Evolutionary conservation across 2,797 vertebrate genomes (phyloP).

Genomic region (Picus viridis): DNA sequence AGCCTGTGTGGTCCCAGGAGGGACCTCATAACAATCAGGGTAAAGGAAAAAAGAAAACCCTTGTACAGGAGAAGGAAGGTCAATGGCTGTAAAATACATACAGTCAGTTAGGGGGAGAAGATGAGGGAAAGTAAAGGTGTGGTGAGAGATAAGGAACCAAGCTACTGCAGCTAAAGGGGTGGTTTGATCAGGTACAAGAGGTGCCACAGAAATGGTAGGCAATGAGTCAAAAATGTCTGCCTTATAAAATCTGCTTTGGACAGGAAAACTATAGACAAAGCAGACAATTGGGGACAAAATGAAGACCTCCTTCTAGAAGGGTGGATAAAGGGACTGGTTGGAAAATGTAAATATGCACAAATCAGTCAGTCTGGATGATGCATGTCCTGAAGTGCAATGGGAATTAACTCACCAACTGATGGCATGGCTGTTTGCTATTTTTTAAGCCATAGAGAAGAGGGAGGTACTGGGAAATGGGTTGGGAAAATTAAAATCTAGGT

Average conservation of each 20-base stretch:
- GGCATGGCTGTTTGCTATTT: conserved; percentile 8
- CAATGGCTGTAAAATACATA: not conserved
- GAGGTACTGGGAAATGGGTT: not conserved
- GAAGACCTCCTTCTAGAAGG: not conserved
- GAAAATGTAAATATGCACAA: conserved; percentile 26
- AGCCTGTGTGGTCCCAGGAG: conserved; percentile 51
- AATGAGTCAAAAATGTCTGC: conserved; percentile 1
- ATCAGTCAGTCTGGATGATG: conserved; percentile 25
- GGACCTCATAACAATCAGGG: conserved; percentile 8
- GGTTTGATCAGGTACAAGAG: not conserved
- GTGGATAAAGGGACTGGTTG: not conserved
- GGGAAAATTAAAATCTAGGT: not conserved
- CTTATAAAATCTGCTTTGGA: not conserved
- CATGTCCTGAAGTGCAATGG: conserved; percentile 17
- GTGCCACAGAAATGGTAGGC: not conserved
- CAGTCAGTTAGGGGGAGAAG: not conserved
- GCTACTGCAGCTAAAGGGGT: not conserved
- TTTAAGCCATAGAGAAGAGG: not conserved
- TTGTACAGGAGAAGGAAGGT: not conserved
- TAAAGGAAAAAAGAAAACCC: not conserved
- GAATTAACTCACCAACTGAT: conserved; percentile 34
- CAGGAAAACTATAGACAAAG: conserved; percentile 1
- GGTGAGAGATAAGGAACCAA: not conserved
- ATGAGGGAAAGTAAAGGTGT: not conserved
- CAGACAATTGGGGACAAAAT: not conserved